Conservation (phyloP, 1,140 invertebrate species). For the Papilio polytes region DNA sequence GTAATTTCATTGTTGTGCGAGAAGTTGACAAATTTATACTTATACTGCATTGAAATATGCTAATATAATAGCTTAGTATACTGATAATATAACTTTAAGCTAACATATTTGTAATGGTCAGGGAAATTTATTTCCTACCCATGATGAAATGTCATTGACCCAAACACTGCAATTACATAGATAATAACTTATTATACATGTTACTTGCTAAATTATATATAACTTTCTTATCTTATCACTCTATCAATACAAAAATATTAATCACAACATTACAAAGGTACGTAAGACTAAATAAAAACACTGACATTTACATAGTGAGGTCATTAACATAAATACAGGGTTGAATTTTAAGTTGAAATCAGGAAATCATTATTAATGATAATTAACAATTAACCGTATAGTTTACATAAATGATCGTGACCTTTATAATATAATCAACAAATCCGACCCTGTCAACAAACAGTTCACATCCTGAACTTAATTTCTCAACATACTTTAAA, state of each 20-base stretch:
- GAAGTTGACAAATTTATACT: constrained; percentile 15
- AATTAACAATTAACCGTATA: constrained; percentile 22
- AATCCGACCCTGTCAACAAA: constrained; percentile 16
- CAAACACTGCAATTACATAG: no score
- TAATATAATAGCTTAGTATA: not conserved
- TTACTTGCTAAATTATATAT: no score
- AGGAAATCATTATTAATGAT: constrained; percentile 22
- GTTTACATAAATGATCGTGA: not conserved
- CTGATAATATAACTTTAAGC: not conserved
- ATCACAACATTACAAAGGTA: not conserved
- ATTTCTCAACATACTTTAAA: not conserved
- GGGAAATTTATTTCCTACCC: no score
- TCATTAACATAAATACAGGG: constrained; percentile 22
- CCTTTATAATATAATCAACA: constrained; percentile 18
- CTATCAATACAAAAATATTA: not conserved
- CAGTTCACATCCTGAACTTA: constrained; percentile 29
- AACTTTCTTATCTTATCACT: not conserved
- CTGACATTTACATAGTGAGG: not conserved
- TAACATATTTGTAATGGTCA: not conserved
- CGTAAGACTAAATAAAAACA: constrained; percentile 13
- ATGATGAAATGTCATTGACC: no score
- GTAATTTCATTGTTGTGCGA: constrained; percentile 6
- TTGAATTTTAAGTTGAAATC: constrained; percentile 26
- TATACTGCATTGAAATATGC: not conserved
- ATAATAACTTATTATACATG: no score